phyloP scores from a whole-genome alignment of 2,113 vertebrate genomes.

The Oncorhynchus clarkii region DNA sequence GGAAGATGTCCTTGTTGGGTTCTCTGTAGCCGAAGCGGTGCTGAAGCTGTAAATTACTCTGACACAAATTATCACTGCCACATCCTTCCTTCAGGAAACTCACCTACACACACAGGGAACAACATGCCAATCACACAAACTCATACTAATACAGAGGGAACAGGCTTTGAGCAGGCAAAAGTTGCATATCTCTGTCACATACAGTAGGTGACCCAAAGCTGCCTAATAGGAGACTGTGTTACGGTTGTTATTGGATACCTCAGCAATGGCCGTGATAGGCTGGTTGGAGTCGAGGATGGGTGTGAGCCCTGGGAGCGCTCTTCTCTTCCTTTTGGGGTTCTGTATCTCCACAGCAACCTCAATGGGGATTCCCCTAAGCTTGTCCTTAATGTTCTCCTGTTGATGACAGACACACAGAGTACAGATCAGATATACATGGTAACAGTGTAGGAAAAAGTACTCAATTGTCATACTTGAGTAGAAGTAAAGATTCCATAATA shows the following conservation, averaged over 20 bases:
- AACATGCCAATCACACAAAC: slow-evolving; percentile 4
- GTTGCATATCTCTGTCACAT: no score
- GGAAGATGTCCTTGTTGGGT: slow-evolving; percentile 73
- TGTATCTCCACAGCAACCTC: slow-evolving; percentile 80
- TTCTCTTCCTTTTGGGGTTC: slow-evolving; percentile 67
- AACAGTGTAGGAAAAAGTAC: no score
- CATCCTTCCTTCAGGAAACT: slow-evolving; percentile 84
- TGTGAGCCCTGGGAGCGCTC: slow-evolving; percentile 69
- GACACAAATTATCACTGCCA: slow-evolving; percentile 82
- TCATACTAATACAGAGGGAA: slow-evolving; percentile 67
- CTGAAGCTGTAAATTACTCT: slow-evolving; percentile 85
- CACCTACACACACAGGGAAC: slow-evolving; percentile 65
- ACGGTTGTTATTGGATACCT: slow-evolving; percentile 61
- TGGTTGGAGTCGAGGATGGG: slow-evolving; percentile 84
- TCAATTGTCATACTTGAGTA: no score
- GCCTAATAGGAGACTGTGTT: background rate
- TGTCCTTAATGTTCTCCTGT: slow-evolving; percentile 88
- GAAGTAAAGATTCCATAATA: no score
- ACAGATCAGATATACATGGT: no score
- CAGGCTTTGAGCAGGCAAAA: no score
- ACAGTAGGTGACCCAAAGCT: no score
- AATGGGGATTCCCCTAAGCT: slow-evolving; percentile 85
- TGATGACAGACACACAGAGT: background rate
- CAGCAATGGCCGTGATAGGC: slow-evolving; percentile 55
- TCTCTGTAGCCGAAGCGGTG: slow-evolving; percentile 80